phyloP scores from a whole-genome alignment of 2,113 vertebrate genomes.

The Microcebus murinus region DNA sequence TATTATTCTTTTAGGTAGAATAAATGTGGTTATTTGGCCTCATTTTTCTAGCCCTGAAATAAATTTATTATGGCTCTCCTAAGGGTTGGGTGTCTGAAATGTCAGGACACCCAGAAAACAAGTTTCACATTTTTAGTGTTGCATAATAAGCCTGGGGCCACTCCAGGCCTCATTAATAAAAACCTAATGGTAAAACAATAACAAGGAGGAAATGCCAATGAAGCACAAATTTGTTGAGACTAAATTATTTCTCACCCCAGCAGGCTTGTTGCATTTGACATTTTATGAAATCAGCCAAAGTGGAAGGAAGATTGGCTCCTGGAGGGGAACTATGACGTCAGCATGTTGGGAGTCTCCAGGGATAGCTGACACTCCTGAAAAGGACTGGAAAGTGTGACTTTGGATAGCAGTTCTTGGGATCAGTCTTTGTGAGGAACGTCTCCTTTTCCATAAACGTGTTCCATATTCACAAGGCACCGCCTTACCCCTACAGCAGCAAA shows the following conservation, averaged over 20 bases:
- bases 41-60: background rate
- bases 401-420: background rate
- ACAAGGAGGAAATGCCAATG: slow-evolving; percentile 4
- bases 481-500: background rate
- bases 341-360: background rate
- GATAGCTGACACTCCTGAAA: background rate
- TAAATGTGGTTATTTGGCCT: background rate
- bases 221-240: slow-evolving; percentile 18
- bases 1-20: background rate
- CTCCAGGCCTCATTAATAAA: slow-evolving; percentile 39
- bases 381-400: background rate
- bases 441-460: background rate
- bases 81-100: background rate
- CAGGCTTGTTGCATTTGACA: slow-evolving; percentile 49
- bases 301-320: background rate
- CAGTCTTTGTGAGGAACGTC: background rate
- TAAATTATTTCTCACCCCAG: slow-evolving; percentile 55
- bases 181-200: slow-evolving; percentile 25
- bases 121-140: background rate
- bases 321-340: background rate
- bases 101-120: background rate
- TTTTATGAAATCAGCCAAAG: slow-evolving; percentile 51
- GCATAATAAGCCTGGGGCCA: slow-evolving; percentile 4
- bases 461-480: background rate
- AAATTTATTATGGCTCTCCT: background rate